Evolutionary conservation across 2,113 vertebrate genomes (phyloP), one percentile per base, ranked within the genome.

Genomic region (Aspidoscelis tigris): DNA sequence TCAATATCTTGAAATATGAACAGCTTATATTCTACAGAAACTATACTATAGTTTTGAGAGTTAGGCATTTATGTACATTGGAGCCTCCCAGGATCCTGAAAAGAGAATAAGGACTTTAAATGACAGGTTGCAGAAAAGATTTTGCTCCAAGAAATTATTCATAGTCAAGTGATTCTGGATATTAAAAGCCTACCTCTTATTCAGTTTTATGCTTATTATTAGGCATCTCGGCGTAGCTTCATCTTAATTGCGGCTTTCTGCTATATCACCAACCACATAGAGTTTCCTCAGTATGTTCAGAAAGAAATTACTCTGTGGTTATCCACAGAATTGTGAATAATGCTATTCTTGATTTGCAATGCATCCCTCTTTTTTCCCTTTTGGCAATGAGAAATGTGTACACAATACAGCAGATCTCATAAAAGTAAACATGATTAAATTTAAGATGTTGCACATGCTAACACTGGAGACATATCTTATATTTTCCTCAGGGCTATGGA

Each of bases 191-290:
- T 47, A 87, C 82, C 85, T 86, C 47, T 43, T 2, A 81, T 26
- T 76, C 18, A 61, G 58, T 61, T 18, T 16, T 61, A 61, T 61
- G 3, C 58, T 61, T 21, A 66, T 90, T 91, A 89, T 24, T 72
- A 71, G 47, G 0, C 76, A 16, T 14, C 33, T 18, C 4, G 39
- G 86, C 76, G 77, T 21, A 81, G 76, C 73, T 92, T 88, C 70
- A 85, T 85, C 83, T 85, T 85, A 79, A 80, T 85, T 85, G 77
- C 41, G 80, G 58, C 9, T 88, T 89, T 86, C 86, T 22, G 18
- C 80, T 88, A 20, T 16, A 83, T 88, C 64, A 72, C 61, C 55
- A 71, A 81, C 7, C 21, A 58, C 89, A 76, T 86, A 84, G 53
- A 20, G 14, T 20, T 50, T 85, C 43, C 81, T 86, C 14, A 90